These are phyloP conservation scores for Acanthaster planci DNA, from an alignment of 35 echinoderm and acorn worm genomes.

Conservation along the genomic window DNA sequence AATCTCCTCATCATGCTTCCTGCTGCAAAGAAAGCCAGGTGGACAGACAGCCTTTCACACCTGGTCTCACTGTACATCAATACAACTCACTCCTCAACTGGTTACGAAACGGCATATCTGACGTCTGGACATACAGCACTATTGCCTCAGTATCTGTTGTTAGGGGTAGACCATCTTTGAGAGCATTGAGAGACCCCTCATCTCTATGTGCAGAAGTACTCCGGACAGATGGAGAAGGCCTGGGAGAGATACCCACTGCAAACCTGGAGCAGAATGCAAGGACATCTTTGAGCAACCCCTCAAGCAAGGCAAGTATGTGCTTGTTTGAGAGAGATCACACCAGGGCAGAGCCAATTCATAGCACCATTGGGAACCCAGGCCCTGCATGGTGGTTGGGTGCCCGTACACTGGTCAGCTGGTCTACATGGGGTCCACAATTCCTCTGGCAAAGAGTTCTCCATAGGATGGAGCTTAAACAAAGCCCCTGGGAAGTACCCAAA, in stretches of 20 bases:
- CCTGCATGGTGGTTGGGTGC: neutral
- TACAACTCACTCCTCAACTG: slow-evolving; percentile 42
- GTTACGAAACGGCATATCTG: slow-evolving; percentile 46
- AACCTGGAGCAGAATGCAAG: neutral
- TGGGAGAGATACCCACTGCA: neutral
- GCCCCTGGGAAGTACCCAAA: neutral
- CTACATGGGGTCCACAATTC: neutral
- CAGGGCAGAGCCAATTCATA: neutral
- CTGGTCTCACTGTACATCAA: slow-evolving; percentile 47
- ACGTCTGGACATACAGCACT: slow-evolving; percentile 48
- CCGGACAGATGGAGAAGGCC: neutral
- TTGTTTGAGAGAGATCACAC: neutral
- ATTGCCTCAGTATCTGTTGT: slow-evolving; percentile 24
- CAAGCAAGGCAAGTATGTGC: neutral
- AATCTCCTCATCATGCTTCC: slow-evolving; percentile 33
- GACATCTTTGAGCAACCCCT: neutral
- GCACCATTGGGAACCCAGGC: neutral
- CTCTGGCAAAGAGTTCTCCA: neutral
- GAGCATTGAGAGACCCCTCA: neutral
- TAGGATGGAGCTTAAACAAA: neutral
- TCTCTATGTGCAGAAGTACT: neutral
- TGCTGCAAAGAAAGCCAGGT: slow-evolving; percentile 33
- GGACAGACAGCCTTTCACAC: slow-evolving; percentile 41
- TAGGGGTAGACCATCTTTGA: neutral
- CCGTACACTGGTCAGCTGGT: neutral